These are phyloP conservation scores for Cebus imitator DNA, from an alignment of 2,113 vertebrate species.

Conservation along the genomic window DNA sequence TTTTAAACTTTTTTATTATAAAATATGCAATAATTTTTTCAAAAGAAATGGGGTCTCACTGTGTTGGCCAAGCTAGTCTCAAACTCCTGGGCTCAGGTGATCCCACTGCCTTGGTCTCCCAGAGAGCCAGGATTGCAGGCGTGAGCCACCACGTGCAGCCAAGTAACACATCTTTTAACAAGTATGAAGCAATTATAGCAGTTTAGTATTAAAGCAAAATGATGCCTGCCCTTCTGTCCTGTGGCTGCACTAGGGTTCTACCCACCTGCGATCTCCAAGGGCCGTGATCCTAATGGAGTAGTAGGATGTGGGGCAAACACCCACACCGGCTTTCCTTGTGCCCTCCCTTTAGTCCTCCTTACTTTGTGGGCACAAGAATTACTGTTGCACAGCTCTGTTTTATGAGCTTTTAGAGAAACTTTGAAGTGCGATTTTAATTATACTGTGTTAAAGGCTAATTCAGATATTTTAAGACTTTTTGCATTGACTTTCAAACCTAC, in stretches of 20 bases:
- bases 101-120: too few species aligned
- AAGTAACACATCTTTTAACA: background rate
- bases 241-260: accelerated
- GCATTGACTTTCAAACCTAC: background rate
- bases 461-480: too few species aligned
- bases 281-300: accelerated
- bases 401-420: background rate
- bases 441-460: background rate
- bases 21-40: too few species aligned
- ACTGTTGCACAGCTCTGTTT: background rate
- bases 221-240: background rate
- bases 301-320: accelerated
- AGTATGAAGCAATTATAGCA: accelerated
- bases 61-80: too few species aligned
- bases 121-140: too few species aligned
- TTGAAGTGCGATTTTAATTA: background rate
- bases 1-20: too few species aligned
- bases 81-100: too few species aligned
- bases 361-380: background rate
- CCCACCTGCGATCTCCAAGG: accelerated
- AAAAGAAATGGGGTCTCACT: too few species aligned
- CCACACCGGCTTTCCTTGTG: background rate
- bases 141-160: too few species aligned
- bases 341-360: background rate
- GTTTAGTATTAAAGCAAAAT: background rate